Conservation (phyloP, 2,888 invertebrate species). For the Pachycephus smyrnensis region DNA sequence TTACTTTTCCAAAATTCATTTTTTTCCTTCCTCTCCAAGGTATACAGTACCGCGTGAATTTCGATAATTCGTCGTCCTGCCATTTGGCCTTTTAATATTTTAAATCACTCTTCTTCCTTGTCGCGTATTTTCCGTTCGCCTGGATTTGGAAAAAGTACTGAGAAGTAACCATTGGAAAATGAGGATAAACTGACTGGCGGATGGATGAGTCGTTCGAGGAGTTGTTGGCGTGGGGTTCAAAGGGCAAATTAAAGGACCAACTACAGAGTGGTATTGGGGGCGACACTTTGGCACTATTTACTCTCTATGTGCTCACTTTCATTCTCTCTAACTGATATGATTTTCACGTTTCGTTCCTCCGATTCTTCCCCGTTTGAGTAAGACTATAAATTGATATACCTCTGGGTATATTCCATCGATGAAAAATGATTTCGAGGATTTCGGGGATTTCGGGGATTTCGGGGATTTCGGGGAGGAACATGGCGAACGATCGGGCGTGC, state of each 20-base stretch:
- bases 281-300: conserved; percentile 41
- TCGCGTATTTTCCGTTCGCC: neutral
- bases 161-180: neutral
- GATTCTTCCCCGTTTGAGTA: conserved; percentile 14
- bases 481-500: neutral
- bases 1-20: neutral
- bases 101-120: neutral
- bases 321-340: conserved; percentile 32
- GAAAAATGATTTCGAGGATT: neutral
- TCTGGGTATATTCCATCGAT: neutral
- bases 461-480: neutral
- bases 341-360: conserved; percentile 23
- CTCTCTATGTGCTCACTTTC: conserved; percentile 22
- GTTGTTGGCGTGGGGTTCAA: neutral
- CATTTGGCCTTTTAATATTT: neutral
- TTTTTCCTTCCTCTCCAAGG: neutral
- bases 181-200: neutral
- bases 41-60: neutral
- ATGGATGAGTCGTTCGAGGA: neutral
- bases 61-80: neutral
- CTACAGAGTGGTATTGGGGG: conserved; percentile 5
- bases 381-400: neutral
- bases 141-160: neutral
- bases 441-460: no score
- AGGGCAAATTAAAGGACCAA: neutral